Conservation (phyloP, 2,797 vertebrate genomes). For the Saxicola maurus region DNA sequence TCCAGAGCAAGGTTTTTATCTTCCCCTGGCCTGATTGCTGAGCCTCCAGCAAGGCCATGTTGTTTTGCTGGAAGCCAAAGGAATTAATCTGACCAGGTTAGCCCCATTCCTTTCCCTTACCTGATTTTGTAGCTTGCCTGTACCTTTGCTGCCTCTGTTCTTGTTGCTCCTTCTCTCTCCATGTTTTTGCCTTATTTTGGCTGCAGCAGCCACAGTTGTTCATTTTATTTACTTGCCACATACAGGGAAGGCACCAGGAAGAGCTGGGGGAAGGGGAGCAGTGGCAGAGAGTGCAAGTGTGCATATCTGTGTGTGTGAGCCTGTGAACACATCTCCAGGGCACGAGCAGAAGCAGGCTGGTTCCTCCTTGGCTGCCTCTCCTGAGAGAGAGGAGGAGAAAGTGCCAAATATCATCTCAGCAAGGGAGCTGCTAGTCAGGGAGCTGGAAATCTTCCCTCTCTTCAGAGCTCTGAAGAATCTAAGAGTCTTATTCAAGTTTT, state of each 20-base stretch:
- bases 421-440: conserved; percentile 16
- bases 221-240: neutral
- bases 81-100: neutral
- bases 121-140: neutral
- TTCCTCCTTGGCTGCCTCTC: neutral
- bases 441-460: conserved; percentile 29
- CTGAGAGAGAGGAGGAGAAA: neutral
- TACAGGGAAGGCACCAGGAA: neutral
- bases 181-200: neutral
- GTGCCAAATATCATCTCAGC: conserved; percentile 29
- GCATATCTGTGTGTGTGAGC: neutral
- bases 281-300: neutral
- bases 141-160: neutral
- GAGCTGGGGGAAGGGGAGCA: neutral
- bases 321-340: neutral
- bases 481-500: conserved; percentile 1
- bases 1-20: neutral
- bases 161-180: neutral
- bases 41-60: fast-evolving
- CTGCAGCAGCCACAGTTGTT: neutral
- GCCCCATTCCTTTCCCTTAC: neutral
- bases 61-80: neutral
- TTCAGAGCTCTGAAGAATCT: neutral
- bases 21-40: neutral
- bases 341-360: neutral